A percentile compares a stretch with the other conserved stretches of the same genome.
phyloP scores from a whole-genome alignment of 2,888 invertebrate species.

The Pyrocoelia pectoralis region DNA sequence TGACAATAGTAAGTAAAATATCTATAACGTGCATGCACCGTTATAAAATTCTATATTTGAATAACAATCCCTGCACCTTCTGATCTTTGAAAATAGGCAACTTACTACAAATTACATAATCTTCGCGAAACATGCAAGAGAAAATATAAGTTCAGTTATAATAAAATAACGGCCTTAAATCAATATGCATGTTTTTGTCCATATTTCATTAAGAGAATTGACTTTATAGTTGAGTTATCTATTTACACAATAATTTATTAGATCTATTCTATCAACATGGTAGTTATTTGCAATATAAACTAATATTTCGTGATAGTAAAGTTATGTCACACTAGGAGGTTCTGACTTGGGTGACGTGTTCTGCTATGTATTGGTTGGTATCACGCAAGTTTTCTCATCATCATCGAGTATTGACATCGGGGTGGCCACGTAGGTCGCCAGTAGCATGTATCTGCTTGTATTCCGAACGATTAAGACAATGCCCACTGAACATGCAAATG shows the following conservation, averaged over 20 bases:
- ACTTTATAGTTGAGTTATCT: background rate
- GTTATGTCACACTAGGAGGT: slow-evolving; percentile 27
- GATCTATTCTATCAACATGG: slow-evolving; percentile 4
- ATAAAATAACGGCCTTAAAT: too few relatives aligned
- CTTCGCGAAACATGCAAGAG: too few relatives aligned
- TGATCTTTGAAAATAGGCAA: too few relatives aligned
- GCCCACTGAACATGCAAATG: slow-evolving; percentile 37
- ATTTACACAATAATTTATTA: slow-evolving; percentile 4
- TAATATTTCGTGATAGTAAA: slow-evolving; percentile 19
- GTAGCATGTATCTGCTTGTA: slow-evolving; percentile 37
- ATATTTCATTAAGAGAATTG: background rate
- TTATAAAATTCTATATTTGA: too few relatives aligned
- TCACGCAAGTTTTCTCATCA: slow-evolving; percentile 34
- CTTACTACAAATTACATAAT: too few relatives aligned
- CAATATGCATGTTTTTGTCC: too few relatives aligned
- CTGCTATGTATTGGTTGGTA: slow-evolving; percentile 29
- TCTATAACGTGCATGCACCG: too few relatives aligned
- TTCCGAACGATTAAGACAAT: slow-evolving; percentile 36
- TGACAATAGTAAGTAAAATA: too few relatives aligned
- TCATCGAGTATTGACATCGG: slow-evolving; percentile 23
- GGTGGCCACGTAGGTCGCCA: slow-evolving; percentile 36
- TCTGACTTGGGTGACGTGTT: slow-evolving; percentile 28
- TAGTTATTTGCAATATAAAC: slow-evolving; percentile 15
- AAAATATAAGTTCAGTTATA: too few relatives aligned
- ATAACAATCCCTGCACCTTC: too few relatives aligned